Evolutionary conservation across 2,113 vertebrate species (phyloP), one percentile per base, ranked within the genome.

Genomic region (Pomatostomus ruficeps): DNA sequence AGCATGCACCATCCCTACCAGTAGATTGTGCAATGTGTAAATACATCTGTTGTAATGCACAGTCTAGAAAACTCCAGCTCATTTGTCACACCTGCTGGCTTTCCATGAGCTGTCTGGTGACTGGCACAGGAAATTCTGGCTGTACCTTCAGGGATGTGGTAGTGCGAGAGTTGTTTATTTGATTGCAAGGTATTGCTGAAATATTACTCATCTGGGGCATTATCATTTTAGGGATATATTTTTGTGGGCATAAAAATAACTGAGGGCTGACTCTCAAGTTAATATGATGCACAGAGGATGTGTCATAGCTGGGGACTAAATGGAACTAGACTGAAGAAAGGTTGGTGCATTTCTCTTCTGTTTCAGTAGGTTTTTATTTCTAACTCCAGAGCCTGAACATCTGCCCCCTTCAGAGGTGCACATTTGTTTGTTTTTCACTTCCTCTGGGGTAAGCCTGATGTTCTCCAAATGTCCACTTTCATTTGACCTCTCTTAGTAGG

Each of bases 41-140:
- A 97, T 95, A 97, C 95, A 97, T 97, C 97, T 97, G 97, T 95
- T 97, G 74, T 75, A 78, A 92, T 91, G 79, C 48, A 25, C 51
- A 46, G 72, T 78, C 49, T 88, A 62, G 84, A 83, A 91, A 90
- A 93, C 61, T 68, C 7, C 61, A 66, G 95, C 87, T 95, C 87
- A 96, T 95, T 97, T 95, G 78, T 97, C 96, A 95, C 40, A 49
- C 93, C 96, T 95, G 96, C 93, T 73, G 68, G 14, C 68, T 95
- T 94, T 80, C 91, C 75, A 24, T 72, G 77, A 94, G 94, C 92
- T 96, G 29, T 62, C 68, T 89, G 93, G 76, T 59, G 81, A 46
- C 4, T 70, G 52, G 77, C 52, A 75, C 38, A 86, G 83, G 71
- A 96, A 71, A 80, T 91, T 68, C 78, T 94, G 77, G 61, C n/a